These are phyloP conservation scores for Australoheros facetus DNA, from an alignment of 2,797 vertebrate genomes.

Conservation along the genomic window DNA sequence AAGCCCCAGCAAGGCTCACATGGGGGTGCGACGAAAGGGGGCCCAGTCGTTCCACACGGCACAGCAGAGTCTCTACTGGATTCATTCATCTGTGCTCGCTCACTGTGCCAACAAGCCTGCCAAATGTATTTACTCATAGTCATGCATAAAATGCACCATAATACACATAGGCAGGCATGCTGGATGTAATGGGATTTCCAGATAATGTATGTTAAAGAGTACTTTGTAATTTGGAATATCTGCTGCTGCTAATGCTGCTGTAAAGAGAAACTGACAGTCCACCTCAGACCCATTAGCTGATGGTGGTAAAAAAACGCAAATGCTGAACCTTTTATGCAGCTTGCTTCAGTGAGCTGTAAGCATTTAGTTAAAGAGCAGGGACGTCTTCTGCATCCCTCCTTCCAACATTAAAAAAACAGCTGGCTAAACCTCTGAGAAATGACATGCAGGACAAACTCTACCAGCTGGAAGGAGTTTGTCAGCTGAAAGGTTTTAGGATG, in stretches of 20 bases:
- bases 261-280: conserved; percentile 33
- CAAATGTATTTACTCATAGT: conserved; percentile 26
- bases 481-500: too few relatives aligned
- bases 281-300: conserved; percentile 26
- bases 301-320: conserved; percentile 4
- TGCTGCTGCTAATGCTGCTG: conserved; percentile 17
- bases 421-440: too few relatives aligned
- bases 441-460: too few relatives aligned
- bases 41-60: not conserved
- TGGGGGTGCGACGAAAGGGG: not conserved
- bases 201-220: conserved; percentile 37
- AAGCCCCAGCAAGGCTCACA: not conserved
- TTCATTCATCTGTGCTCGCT: conserved; percentile 14
- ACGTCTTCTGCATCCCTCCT: too few relatives aligned
- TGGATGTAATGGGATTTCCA: conserved; percentile 33
- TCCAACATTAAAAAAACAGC: too few relatives aligned
- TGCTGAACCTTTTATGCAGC: not conserved
- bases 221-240: conserved; percentile 37
- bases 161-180: not conserved
- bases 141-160: conserved; percentile 19
- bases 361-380: too few relatives aligned
- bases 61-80: not conserved
- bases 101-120: conserved; percentile 34
- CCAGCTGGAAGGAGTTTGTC: too few relatives aligned
- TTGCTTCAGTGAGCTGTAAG: conserved; percentile 22